Evolutionary conservation across 2,113 vertebrate species (phyloP).

Genomic region (Dolichotis patagonum): DNA sequence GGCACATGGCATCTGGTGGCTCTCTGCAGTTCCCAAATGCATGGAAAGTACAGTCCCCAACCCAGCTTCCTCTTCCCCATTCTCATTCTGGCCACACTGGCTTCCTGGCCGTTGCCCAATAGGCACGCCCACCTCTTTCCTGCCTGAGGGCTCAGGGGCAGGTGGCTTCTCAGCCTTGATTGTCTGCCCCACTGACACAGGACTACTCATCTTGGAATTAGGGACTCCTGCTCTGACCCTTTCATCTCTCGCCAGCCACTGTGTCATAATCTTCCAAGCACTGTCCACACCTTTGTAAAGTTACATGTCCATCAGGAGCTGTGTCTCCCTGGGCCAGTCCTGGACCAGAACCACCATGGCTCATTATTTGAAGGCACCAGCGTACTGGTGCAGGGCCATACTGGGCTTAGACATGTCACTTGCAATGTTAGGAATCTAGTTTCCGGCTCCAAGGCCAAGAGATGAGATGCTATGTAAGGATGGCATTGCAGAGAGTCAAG

Average conservation of each 20-base stretch:
- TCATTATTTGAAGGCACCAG: neutral
- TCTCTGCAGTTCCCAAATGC: neutral
- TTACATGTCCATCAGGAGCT: neutral
- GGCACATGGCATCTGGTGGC: neutral
- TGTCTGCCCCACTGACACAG: neutral
- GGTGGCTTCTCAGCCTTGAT: neutral
- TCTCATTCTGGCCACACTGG: conserved; percentile 5
- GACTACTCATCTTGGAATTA: neutral
- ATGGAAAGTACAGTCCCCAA: neutral
- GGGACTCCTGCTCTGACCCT: neutral
- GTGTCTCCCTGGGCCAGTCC: neutral
- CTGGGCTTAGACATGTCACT: neutral
- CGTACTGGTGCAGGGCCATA: neutral
- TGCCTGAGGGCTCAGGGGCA: neutral
- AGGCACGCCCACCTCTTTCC: neutral
- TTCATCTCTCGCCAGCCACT: neutral
- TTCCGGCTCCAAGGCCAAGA: conserved; percentile 40
- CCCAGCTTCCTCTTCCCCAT: conserved; percentile 3
- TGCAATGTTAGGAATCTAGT: neutral
- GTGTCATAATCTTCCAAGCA: neutral
- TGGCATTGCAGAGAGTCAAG: neutral
- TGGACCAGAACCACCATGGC: neutral
- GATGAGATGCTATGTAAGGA: neutral
- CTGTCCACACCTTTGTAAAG: neutral
- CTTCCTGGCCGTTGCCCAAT: neutral